Evolutionary conservation across 1,140 invertebrate species (phyloP).

Genomic region (Drosophila asahinai): DNA sequence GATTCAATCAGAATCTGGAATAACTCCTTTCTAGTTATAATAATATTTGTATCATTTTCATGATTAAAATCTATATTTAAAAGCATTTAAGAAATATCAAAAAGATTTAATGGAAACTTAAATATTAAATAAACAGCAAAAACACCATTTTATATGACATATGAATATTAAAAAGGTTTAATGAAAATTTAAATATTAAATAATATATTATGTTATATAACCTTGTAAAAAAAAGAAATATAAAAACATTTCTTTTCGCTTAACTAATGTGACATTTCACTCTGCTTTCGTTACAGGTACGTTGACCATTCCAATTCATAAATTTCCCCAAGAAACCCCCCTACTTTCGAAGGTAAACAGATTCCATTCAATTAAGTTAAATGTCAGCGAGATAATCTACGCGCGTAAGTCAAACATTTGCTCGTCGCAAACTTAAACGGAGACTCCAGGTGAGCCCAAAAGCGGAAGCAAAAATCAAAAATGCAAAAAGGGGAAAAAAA

Average conservation of each 20-base stretch:
- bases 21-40: too few species aligned
- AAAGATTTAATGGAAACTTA: too few species aligned
- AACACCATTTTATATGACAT: too few species aligned
- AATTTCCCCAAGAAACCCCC: not conserved
- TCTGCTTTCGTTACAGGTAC: constrained; percentile 59
- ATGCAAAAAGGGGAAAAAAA: constrained; percentile 31
- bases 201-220: not conserved
- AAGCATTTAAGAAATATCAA: not conserved
- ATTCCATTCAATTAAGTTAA: constrained; percentile 26
- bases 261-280: not conserved
- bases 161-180: too few species aligned
- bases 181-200: too few species aligned
- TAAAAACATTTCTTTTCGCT: not conserved
- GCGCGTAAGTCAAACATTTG: constrained; percentile 62
- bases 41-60: too few species aligned
- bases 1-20: too few species aligned
- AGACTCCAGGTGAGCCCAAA: constrained; percentile 15
- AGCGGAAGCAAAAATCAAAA: constrained; percentile 63
- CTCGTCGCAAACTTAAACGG: constrained; percentile 27
- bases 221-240: too few species aligned
- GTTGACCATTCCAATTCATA: constrained; percentile 6
- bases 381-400: constrained; percentile 30
- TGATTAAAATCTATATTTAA: too few species aligned
- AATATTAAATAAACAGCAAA: too few species aligned
- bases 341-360: not conserved